phyloP scores from a whole-genome alignment of 2,888 invertebrate species.

The Mythimna impura region DNA sequence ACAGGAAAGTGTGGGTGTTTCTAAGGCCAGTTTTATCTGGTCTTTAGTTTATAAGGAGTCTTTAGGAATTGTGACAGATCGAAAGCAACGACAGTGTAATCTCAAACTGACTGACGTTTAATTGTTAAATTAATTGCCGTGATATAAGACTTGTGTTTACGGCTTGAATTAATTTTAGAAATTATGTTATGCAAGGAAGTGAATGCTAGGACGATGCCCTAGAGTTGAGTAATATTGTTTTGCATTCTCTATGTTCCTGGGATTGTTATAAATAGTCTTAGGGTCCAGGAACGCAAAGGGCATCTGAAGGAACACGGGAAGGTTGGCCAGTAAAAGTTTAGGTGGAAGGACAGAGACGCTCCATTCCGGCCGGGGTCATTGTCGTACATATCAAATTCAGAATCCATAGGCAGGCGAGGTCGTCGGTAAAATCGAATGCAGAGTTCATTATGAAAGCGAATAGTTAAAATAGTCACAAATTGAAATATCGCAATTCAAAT shows the following conservation, averaged over 20 bases:
- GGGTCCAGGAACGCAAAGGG: too few species aligned
- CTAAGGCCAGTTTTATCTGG: slow-evolving; percentile 68
- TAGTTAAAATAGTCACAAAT: too few species aligned
- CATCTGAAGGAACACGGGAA: too few species aligned
- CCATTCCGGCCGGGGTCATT: too few species aligned
- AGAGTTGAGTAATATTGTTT: slow-evolving; percentile 28
- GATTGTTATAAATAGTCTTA: too few species aligned
- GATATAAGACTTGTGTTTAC: slow-evolving; percentile 72
- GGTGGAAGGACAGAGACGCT: too few species aligned
- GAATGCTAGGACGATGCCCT: slow-evolving; percentile 58
- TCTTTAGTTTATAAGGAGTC: slow-evolving; percentile 54
- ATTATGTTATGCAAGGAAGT: slow-evolving; percentile 64
- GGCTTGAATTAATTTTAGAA: slow-evolving; percentile 69
- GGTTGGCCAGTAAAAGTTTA: too few species aligned
- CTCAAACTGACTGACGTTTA: slow-evolving; percentile 75
- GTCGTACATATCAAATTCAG: too few species aligned
- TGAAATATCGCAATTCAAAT: too few species aligned
- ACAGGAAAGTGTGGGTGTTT: slow-evolving; percentile 34
- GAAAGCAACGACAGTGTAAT: slow-evolving; percentile 73
- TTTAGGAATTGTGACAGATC: slow-evolving; percentile 77
- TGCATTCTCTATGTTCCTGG: not conserved
- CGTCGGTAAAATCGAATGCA: too few species aligned
- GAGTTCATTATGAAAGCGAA: too few species aligned
- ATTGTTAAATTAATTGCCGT: slow-evolving; percentile 79
- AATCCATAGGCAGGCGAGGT: too few species aligned